Evolutionary conservation across 2,888 invertebrate species (phyloP), one percentile per base, ranked within the genome.

Genomic region (Bombylius discolor): DNA sequence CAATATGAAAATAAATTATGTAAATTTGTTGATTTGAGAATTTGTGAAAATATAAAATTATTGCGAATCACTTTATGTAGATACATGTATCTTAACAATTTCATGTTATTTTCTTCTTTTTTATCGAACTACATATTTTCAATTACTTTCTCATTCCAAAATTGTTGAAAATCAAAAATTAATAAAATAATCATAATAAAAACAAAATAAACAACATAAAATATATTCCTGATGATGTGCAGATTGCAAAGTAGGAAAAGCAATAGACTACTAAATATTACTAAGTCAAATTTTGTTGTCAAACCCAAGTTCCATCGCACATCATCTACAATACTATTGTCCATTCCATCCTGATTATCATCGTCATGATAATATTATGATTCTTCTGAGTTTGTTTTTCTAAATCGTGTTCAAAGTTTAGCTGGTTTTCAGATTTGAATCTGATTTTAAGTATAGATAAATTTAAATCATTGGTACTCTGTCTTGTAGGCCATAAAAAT

Each of bases 181-280:
- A 11, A 11, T 42, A 11, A 42, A 8, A 11, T 42, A 42, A 11
- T 42, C 39, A 42, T 42, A 42, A 42, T 5, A 11, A 44, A 23
- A 23, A 55, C 55, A 51, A 55, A 55, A 51, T 54, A 54, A 23
- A 23, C 23, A 23, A 23, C 23, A 23, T 23, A 3, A 23, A 23
- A 23, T 23, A 23, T 23, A 23, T 23, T 55, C 55, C 47, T 55
- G 50, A 55, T 51, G 55, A 55, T 55, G 51, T 55, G 55, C 55
- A 55, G 50, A 55, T 55, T 55, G 55, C 55, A 55, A 50, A 51
- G 50, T 55, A 55, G 23, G 23, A 23, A 23, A 23, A 23, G 23
- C 6, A 7, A 11, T 6, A 36, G 39, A 11, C 39, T 4, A 42
- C 7, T 3, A 23, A 23, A 23, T 23, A 23, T 23, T 23, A 23